A percentile compares a stretch with the other conserved stretches of the same genome.
These are phyloP conservation scores for Choloepus hoffmanni DNA, from an alignment of 2,113 vertebrate species.

Conservation along the genomic window DNA sequence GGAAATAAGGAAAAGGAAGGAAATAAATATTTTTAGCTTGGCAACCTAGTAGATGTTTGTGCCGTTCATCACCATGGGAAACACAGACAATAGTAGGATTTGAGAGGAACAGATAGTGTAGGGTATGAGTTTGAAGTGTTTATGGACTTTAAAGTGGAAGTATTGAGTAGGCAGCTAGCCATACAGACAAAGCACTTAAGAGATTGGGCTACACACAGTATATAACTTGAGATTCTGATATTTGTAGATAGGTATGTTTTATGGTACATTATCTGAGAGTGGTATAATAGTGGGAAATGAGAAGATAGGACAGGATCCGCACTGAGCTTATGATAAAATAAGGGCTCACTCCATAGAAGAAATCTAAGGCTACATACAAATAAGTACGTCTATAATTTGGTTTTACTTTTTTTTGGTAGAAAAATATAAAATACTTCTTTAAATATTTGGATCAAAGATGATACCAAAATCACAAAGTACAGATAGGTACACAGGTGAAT, in stretches of 20 bases:
- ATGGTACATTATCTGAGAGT: neutral
- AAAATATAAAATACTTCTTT: neutral
- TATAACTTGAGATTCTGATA: neutral
- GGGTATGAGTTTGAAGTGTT: neutral
- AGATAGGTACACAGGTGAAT: neutral
- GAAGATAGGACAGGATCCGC: neutral
- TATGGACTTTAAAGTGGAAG: neutral
- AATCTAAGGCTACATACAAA: neutral
- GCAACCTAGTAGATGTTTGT: neutral
- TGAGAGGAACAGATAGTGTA: neutral
- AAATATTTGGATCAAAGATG: neutral
- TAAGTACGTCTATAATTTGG: neutral
- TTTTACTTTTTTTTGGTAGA: conserved; percentile 4
- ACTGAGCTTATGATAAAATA: neutral
- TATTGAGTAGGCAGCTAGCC: neutral
- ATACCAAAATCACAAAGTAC: conserved; percentile 10
- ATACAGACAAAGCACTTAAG: neutral
- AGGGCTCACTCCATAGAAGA: neutral
- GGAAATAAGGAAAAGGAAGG: neutral
- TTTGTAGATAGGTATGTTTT: neutral
- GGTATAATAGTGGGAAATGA: neutral
- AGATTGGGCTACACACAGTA: neutral
- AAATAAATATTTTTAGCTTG: conserved; percentile 1
- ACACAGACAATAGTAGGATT: neutral
- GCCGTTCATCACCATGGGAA: neutral